Evolutionary conservation across 2,888 invertebrate species (phyloP), one percentile per base, ranked within the genome.

Genomic region (Calliphora vomitoria): DNA sequence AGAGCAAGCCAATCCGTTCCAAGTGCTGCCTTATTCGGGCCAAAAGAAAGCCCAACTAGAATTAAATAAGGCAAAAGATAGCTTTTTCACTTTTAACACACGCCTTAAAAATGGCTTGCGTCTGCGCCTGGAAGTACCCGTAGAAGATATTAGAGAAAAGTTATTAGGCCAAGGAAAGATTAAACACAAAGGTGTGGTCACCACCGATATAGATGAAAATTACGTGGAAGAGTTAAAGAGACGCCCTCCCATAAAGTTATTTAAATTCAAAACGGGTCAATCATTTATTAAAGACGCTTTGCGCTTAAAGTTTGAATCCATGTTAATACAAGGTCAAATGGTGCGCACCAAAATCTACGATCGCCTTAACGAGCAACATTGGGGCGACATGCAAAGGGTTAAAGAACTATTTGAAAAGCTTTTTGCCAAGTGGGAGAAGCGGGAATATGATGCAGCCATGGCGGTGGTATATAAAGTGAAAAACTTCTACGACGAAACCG

Each of bases 151-250:
- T 1, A 89, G 90, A 0, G 89, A 90, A 0, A 91, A 91, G 10
- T 75, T 92, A 0, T 81, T 94, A 8, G 93, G 93, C 0, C 88
- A 88, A 4, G 90, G 90, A 0, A 18, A 74, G 0, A 84, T 74
- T 3, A 92, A 93, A 76, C 91, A 90, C 53, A 88, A 85, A 3
- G 91, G 92, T 15, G 89, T 91, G 10, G 91, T 94, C 0, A 91
- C 93, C 6, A 93, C 93, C 0, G 94, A 94, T 62, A 92, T 93
- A 47, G 93, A 94, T 82, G 93, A 93, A 84, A 91, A 93, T 55
- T 94, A 93, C 50, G 91, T 93, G n/a, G 90, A 92, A n/a, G 93
- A 93, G 76, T 82, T 93, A 0, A 91, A 91, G 8, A 91, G 90
- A 25, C 91, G 92, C 0, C 91, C 93, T 1, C 88, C 91, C 0